Conservation (phyloP, 2,888 invertebrate genomes). For the Drosophila meridionalis region DNA sequence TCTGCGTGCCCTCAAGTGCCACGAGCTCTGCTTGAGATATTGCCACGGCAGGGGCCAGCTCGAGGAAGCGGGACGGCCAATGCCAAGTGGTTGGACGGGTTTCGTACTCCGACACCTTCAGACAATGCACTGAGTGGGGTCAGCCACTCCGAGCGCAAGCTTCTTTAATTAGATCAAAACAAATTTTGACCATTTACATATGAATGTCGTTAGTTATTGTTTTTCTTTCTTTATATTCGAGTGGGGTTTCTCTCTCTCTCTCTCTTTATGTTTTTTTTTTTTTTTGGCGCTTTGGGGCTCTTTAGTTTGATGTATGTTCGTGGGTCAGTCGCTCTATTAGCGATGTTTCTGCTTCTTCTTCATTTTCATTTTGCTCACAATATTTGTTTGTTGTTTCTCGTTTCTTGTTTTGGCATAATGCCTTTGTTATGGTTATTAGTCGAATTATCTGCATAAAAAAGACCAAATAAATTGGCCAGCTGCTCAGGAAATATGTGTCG, state of each 20-base stretch:
- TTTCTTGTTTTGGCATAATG: conserved; percentile 17
- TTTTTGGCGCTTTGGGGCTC: conserved; percentile 5
- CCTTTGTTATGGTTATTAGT: conserved; percentile 47
- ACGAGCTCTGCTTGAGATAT: conserved; percentile 23
- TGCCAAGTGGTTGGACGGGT: conserved; percentile 73
- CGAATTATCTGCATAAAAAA: conserved; percentile 41
- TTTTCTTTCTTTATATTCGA: conserved; percentile 10
- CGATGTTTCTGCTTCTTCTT: conserved; percentile 11
- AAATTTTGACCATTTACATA: conserved; percentile 57
- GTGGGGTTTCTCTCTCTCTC: neutral
- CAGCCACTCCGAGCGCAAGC: conserved; percentile 39
- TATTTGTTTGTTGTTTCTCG: conserved; percentile 11
- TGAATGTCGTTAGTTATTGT: conserved; percentile 51
- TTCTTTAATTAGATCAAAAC: conserved; percentile 75
- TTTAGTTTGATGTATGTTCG: conserved; percentile 63
- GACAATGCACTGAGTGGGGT: conserved; percentile 51
- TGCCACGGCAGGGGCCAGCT: neutral
- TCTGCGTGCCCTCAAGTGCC: conserved; percentile 56
- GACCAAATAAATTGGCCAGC: conserved; percentile 8
- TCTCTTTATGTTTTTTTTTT: neutral
- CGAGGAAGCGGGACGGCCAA: conserved; percentile 48
- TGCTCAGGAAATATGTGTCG: conserved; percentile 29
- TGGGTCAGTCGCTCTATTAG: conserved; percentile 65
- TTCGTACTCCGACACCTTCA: conserved; percentile 44
- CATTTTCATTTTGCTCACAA: conserved; percentile 21